Percentiles rank a stretch among this genome's conserved stretches.
Evolutionary conservation across 2,113 vertebrate species (phyloP).

Genomic region (Camelus dromedarius): DNA sequence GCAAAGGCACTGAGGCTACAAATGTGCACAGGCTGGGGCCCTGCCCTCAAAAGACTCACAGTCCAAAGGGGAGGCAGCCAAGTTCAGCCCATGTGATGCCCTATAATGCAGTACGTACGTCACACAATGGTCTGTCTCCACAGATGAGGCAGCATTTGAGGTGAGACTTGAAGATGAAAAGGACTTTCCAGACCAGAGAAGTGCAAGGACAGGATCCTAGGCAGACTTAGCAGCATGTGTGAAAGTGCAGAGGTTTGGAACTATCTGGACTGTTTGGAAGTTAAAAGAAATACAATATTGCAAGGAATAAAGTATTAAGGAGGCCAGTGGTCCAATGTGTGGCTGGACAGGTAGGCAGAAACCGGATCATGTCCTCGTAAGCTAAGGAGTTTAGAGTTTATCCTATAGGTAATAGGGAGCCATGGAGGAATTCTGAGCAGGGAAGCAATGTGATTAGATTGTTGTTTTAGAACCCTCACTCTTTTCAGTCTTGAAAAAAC

Average conservation of each 20-base stretch:
- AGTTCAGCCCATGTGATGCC: not conserved
- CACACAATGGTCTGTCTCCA: not conserved
- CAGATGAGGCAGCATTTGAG: not conserved
- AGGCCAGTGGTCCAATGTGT: not conserved
- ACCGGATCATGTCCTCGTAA: not conserved
- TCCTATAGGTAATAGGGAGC: not conserved
- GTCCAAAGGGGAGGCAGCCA: not conserved
- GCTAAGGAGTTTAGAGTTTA: not conserved
- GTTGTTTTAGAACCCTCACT: not conserved
- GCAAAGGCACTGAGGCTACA: not conserved
- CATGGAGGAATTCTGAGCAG: not conserved
- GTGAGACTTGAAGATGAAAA: not conserved
- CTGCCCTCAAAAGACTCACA: not conserved
- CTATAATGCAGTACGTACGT: fast-evolving
- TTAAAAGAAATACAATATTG: not conserved
- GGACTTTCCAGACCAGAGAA: not conserved
- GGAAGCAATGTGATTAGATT: not conserved
- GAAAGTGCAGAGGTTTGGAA: not conserved
- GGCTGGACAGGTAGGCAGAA: not conserved
- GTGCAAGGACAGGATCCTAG: not conserved
- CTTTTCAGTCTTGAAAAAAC: not conserved
- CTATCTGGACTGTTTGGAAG: not conserved
- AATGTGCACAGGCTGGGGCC: not conserved
- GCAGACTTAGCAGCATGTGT: not conserved
- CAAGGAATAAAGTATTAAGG: not conserved